phyloP scores from a whole-genome alignment of 2,797 vertebrate genomes.

The Peromyscus attwateri region DNA sequence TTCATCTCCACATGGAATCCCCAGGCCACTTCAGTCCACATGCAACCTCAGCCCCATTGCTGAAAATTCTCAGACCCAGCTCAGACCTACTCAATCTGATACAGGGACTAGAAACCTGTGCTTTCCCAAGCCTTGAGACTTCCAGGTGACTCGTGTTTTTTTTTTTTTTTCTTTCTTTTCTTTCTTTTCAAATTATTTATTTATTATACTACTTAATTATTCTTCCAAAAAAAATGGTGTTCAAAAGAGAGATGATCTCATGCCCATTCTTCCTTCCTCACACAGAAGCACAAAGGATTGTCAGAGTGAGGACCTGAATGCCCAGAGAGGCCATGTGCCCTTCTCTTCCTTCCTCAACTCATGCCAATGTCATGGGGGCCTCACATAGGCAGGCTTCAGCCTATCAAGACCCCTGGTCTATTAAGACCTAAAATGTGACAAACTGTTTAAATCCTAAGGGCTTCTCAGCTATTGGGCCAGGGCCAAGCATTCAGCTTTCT shows the following conservation, averaged over 20 bases:
- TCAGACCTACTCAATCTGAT: not conserved
- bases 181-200: not conserved
- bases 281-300: not conserved
- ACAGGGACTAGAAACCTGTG: not conserved
- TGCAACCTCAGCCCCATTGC: not conserved
- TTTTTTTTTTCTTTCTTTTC: not conserved
- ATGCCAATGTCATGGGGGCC: rapidly evolving
- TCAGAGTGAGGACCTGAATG: not conserved
- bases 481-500: too few species aligned
- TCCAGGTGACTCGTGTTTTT: not conserved
- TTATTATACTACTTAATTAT: not conserved
- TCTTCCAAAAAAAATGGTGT: not conserved
- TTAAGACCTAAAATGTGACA: not conserved
- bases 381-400: too few species aligned
- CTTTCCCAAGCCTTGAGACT: not conserved
- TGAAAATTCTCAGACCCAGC: not conserved
- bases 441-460: not conserved
- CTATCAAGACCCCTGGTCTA: too few species aligned
- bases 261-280: not conserved
- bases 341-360: not conserved
- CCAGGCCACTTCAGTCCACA: too few species aligned
- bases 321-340: rapidly evolving
- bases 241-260: not conserved
- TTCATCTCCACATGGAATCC: not conserved
- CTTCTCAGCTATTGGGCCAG: rapidly evolving